Conservation (phyloP, 2,888 invertebrate species). For the Eristalis arbustorum region DNA sequence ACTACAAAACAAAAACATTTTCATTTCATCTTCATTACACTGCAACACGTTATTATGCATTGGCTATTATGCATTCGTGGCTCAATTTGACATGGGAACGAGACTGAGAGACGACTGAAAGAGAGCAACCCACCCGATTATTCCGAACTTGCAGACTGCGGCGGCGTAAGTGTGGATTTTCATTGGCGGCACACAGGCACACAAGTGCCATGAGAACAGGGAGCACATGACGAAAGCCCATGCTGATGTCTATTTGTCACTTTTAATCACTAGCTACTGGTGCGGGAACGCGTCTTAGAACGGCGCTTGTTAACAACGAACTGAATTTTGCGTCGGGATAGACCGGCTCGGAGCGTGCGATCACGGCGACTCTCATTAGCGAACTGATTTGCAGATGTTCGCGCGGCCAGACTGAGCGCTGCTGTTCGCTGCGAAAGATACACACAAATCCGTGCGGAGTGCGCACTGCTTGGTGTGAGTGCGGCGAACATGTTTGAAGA, state of each 20-base stretch:
- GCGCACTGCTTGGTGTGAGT: neutral
- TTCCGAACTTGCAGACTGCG: conserved; percentile 26
- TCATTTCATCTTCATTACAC: neutral
- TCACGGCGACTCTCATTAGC: conserved; percentile 38
- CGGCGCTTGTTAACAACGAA: neutral
- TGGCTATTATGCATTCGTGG: neutral
- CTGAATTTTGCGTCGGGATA: neutral
- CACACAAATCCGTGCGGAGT: neutral
- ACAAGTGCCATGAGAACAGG: conserved; percentile 35
- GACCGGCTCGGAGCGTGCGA: conserved; percentile 10
- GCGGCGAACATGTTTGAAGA: conserved; percentile 42
- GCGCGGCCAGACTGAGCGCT: neutral
- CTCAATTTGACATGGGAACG: neutral
- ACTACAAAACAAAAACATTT: conserved; percentile 31
- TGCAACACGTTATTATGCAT: neutral
- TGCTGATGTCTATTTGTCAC: conserved; percentile 9
- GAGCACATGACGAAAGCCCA: conserved; percentile 31
- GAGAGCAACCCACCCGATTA: conserved; percentile 52
- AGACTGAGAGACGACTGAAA: neutral
- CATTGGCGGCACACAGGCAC: conserved; percentile 40
- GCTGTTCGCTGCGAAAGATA: neutral
- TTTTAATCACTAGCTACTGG: neutral
- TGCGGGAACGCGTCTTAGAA: neutral
- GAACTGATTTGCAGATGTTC: conserved; percentile 41
- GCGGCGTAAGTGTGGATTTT: conserved; percentile 12